Evolutionary conservation across 1,140 invertebrate genomes (phyloP).

Genomic region (Meloidogyne floridensis): DNA sequence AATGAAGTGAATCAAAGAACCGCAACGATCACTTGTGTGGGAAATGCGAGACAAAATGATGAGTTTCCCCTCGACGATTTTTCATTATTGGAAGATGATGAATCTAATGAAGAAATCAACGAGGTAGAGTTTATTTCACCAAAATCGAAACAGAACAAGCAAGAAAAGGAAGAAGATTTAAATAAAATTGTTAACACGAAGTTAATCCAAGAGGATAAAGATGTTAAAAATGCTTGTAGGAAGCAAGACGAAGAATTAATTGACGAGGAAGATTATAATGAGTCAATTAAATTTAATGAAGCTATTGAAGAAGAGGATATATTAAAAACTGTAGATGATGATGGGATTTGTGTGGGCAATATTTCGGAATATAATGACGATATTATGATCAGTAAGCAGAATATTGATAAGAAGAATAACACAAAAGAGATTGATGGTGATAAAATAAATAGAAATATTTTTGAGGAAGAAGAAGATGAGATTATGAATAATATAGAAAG

Average conservation of each 20-base stretch:
- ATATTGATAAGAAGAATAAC: too few species aligned
- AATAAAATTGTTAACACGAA: too few species aligned
- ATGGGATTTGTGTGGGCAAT: background rate
- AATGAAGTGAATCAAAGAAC: too few species aligned
- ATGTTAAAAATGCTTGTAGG: too few species aligned
- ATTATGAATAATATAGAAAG: background rate
- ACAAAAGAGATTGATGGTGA: too few species aligned
- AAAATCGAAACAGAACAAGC: background rate
- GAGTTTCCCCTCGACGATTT: background rate
- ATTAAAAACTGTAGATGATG: background rate
- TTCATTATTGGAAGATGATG: background rate
- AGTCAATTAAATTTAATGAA: too few species aligned
- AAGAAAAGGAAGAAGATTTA: background rate
- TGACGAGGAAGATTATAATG: too few species aligned
- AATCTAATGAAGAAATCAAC: background rate
- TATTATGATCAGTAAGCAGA: too few species aligned
- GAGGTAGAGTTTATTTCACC: background rate
- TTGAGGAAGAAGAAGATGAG: background rate
- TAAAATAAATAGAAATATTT: background rate
- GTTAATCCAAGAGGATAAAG: too few species aligned
- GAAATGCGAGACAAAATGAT: background rate
- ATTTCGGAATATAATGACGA: too few species aligned
- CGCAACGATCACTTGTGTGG: background rate
- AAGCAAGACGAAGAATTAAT: too few species aligned
- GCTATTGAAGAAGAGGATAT: too few species aligned